Conservation (phyloP, 1,140 invertebrate genomes). For the Mercenaria mercenaria region DNA sequence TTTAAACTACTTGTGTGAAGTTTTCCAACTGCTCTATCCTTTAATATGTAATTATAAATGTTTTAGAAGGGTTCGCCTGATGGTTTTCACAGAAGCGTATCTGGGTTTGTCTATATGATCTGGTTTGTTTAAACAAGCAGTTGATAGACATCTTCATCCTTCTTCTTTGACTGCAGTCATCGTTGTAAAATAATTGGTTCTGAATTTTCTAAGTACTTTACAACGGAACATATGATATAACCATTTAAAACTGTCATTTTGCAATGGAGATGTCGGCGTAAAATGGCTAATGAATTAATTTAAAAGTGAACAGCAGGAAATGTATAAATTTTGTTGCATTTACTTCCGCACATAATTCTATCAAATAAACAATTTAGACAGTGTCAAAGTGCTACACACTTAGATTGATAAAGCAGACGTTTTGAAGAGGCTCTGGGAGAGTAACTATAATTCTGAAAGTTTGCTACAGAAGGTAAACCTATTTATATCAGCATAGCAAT, state of each 20-base stretch:
- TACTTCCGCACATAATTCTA: slow-evolving; percentile 34
- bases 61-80: slow-evolving; percentile 25
- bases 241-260: slow-evolving; percentile 41
- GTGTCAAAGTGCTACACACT: slow-evolving; percentile 24
- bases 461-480: too few relatives aligned
- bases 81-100: slow-evolving; percentile 46
- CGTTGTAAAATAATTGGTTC: slow-evolving; percentile 40
- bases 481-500: too few relatives aligned
- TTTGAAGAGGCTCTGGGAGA: background rate
- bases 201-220: slow-evolving; percentile 44
- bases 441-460: too few relatives aligned
- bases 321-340: slow-evolving; percentile 42
- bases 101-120: slow-evolving; percentile 34
- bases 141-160: slow-evolving; percentile 40
- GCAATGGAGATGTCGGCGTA: background rate
- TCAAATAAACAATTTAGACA: slow-evolving; percentile 48
- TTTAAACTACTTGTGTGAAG: background rate
- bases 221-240: slow-evolving; percentile 40
- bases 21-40: background rate
- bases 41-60: slow-evolving; percentile 32
- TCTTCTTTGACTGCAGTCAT: background rate
- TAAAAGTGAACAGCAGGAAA: slow-evolving; percentile 33
- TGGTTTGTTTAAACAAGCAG: slow-evolving; percentile 30
- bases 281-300: slow-evolving; percentile 43
- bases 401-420: slow-evolving; percentile 42